These are phyloP conservation scores for Stichodactyla helianthus DNA, from an alignment of 64 coral and sea anemone species.

Conservation along the genomic window DNA sequence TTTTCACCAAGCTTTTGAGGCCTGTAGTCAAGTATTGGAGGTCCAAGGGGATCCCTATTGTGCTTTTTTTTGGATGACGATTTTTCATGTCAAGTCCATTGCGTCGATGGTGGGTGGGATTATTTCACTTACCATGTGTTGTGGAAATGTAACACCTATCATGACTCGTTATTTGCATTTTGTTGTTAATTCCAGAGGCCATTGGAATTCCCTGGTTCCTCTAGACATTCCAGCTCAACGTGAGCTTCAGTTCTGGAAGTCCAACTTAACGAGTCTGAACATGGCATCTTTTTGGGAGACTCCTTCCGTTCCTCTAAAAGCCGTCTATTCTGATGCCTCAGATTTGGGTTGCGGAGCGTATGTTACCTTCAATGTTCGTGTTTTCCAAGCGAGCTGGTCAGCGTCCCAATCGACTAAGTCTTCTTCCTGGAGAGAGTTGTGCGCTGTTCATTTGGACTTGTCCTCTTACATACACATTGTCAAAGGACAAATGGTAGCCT, in stretches of 20 bases:
- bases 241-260: constrained; percentile 12
- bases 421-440: constrained; percentile 16
- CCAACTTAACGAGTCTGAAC: background rate
- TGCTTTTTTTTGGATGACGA: no score
- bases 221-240: background rate
- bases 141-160: constrained; percentile 8
- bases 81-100: no score
- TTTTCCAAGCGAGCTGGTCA: background rate
- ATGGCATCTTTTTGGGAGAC: background rate
- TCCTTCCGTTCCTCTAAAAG: no score
- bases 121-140: no score
- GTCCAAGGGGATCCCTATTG: no score
- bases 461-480: constrained; percentile 11
- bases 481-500: background rate
- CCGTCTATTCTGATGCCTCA: no score
- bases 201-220: constrained; percentile 18
- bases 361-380: constrained; percentile 21
- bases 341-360: no score
- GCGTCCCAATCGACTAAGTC: background rate
- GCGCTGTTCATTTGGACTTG: constrained; percentile 17
- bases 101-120: no score
- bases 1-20: no score
- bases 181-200: constrained; percentile 3
- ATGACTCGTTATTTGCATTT: constrained; percentile 24
- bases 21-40: no score